Percentiles rank a stretch among this genome's conserved stretches.
Conservation (phyloP, 2,797 vertebrate genomes). For the Triplophysa yarkandensis region DNA sequence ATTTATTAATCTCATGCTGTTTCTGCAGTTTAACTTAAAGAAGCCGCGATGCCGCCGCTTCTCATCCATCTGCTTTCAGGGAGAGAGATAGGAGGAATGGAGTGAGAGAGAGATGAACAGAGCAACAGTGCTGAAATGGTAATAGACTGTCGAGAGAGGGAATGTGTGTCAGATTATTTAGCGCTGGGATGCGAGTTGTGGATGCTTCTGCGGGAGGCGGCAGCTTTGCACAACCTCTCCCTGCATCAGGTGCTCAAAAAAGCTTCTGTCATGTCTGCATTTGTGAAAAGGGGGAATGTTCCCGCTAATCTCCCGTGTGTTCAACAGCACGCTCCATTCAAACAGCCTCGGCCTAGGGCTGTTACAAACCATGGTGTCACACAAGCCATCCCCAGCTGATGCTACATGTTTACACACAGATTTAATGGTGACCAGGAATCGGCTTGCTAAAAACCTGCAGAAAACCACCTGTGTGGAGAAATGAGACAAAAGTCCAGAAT, state of each 20-base stretch:
- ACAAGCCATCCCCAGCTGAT: neutral
- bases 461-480: neutral
- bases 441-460: neutral
- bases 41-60: slow-evolving; percentile 68
- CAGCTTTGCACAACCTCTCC: slow-evolving; percentile 72
- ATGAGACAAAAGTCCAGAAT: neutral
- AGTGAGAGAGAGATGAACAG: slow-evolving; percentile 37
- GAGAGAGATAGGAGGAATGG: slow-evolving; percentile 36
- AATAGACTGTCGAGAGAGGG: slow-evolving; percentile 68
- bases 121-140: slow-evolving; percentile 60
- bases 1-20: slow-evolving; percentile 78
- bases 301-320: slow-evolving; percentile 54
- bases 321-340: slow-evolving; percentile 61
- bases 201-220: slow-evolving; percentile 63
- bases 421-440: neutral
- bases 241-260: slow-evolving; percentile 76
- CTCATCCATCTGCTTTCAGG: slow-evolving; percentile 73
- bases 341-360: slow-evolving; percentile 55
- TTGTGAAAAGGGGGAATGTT: slow-evolving; percentile 71
- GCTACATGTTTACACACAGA: slow-evolving; percentile 5
- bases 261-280: slow-evolving; percentile 67
- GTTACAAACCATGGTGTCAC: slow-evolving; percentile 2
- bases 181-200: slow-evolving; percentile 68
- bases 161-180: slow-evolving; percentile 76
- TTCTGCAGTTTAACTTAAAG: slow-evolving; percentile 62